Percentiles rank a stretch among this genome's conserved stretches.
Conservation (phyloP, 2,797 vertebrate genomes). For the Vespertilio murinus region DNA sequence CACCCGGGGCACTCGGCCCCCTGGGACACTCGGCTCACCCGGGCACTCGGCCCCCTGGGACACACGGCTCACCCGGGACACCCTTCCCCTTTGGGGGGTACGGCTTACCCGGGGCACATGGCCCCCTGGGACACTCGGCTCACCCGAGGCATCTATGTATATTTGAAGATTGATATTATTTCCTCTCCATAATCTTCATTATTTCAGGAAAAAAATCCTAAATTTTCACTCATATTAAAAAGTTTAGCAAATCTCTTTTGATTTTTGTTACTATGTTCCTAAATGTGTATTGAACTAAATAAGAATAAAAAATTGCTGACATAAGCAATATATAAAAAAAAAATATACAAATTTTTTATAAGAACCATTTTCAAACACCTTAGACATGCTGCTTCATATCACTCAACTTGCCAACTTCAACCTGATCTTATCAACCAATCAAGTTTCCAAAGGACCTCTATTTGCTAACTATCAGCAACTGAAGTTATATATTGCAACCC, state of each 20-base stretch:
- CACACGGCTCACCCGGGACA: too few relatives aligned
- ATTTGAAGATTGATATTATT: not conserved
- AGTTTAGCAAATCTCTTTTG: not conserved
- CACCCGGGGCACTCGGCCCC: too few relatives aligned
- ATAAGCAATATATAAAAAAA: not conserved
- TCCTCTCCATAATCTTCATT: not conserved
- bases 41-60: too few relatives aligned
- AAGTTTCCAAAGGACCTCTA: not conserved
- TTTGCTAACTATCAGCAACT: not conserved
- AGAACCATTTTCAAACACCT: not conserved
- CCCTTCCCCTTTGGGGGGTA: too few relatives aligned
- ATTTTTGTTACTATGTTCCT: not conserved
- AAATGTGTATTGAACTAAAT: not conserved
- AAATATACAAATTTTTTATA: not conserved
- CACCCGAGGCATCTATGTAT: too few relatives aligned
- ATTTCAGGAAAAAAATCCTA: conserved; percentile 11
- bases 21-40: too few relatives aligned
- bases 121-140: too few relatives aligned
- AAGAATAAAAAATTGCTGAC: conserved; percentile 18
- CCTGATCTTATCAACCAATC: not conserved
- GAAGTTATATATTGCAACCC: not conserved
- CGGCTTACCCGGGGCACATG: too few relatives aligned
- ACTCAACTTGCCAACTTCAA: not conserved
- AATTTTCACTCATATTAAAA: not conserved
- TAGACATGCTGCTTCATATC: not conserved